These are phyloP conservation scores for Pammene aurita DNA, from an alignment of 2,888 invertebrate genomes.

Conservation along the genomic window DNA sequence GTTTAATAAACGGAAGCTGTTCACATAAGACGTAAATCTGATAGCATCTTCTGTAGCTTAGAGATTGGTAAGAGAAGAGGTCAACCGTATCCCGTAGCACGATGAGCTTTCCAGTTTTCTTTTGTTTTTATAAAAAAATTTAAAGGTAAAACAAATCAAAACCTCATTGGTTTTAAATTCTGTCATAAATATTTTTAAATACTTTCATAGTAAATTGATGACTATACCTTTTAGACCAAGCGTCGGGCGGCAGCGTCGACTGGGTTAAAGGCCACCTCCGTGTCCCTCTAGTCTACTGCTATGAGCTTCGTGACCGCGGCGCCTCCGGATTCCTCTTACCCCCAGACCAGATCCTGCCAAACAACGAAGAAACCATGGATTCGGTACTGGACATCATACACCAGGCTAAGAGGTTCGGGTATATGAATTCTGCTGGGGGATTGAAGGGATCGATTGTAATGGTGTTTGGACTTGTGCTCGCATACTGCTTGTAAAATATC, in stretches of 20 bases:
- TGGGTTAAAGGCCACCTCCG: constrained; percentile 88
- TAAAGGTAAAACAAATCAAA: too few relatives aligned
- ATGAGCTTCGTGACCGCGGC: constrained; percentile 88
- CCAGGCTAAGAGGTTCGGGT: constrained; percentile 68
- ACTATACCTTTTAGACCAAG: constrained; percentile 75
- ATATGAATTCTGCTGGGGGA: constrained; percentile 53
- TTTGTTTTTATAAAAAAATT: too few relatives aligned
- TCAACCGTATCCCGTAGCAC: too few relatives aligned
- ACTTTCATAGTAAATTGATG: too few relatives aligned
- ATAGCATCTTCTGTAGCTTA: too few relatives aligned
- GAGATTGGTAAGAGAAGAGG: too few relatives aligned
- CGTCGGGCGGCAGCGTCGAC: constrained; percentile 87
- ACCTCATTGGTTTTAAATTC: too few relatives aligned
- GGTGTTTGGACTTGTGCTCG: constrained; percentile 31
- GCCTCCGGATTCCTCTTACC: constrained; percentile 87
- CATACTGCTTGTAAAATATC: constrained; percentile 12
- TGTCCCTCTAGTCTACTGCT: constrained; percentile 86
- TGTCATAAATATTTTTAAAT: too few relatives aligned
- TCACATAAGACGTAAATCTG: too few relatives aligned
- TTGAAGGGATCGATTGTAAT: constrained; percentile 40
- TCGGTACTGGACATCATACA: constrained; percentile 67
- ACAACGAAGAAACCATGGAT: constrained; percentile 83
- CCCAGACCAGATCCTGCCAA: constrained; percentile 85
- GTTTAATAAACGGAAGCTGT: too few relatives aligned
- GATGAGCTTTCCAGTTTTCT: too few relatives aligned